Conservation (phyloP, 2,797 vertebrate species). For the Gymnopithys bicolor region DNA sequence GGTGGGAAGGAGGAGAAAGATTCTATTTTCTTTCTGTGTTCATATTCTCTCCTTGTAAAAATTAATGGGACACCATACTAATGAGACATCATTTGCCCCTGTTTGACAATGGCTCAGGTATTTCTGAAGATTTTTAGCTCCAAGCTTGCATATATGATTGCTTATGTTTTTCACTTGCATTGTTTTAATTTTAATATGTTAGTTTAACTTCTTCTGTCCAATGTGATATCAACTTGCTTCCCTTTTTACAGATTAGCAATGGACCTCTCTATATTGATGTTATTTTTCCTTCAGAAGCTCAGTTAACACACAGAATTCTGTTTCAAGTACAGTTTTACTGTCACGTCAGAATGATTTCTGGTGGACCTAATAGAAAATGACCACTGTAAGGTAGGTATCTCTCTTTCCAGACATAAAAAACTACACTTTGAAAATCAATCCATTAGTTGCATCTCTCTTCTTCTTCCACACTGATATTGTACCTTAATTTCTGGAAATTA, state of each 20-base stretch:
- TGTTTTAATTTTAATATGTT: background rate
- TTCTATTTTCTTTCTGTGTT: background rate
- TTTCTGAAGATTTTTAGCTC: background rate
- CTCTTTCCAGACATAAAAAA: background rate
- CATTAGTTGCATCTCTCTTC: background rate
- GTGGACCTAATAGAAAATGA: background rate
- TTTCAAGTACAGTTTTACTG: background rate
- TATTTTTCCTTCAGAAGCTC: background rate
- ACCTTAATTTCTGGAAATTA: background rate
- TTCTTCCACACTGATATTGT: background rate
- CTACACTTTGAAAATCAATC: background rate
- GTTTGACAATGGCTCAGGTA: background rate
- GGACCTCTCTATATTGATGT: background rate
- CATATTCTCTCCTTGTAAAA: background rate
- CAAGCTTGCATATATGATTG: background rate
- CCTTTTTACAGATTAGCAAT: background rate
- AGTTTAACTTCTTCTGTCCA: background rate
- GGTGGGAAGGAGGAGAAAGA: background rate
- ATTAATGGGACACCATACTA: background rate
- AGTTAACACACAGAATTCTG: background rate
- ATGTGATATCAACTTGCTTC: fast-evolving
- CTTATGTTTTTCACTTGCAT: background rate
- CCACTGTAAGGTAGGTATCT: background rate
- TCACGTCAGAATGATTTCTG: background rate
- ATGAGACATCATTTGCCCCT: background rate